Base-by-base conservation (phyloP, 2,888 invertebrate species). In the Synergus gifuensis region DNA sequence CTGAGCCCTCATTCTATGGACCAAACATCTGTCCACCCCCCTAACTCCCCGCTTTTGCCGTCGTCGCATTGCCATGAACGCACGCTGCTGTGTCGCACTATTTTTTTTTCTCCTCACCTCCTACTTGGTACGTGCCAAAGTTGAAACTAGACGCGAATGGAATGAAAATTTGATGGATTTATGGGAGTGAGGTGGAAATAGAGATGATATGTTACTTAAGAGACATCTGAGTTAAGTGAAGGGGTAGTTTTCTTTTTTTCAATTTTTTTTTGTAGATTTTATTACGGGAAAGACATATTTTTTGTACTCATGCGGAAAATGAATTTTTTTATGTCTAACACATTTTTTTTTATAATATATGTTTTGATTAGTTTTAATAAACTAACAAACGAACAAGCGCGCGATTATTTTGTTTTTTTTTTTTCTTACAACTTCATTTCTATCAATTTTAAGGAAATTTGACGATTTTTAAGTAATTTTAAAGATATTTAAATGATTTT, bases 21-120 rank as follows among this genome's bases (percentile, higher is more conserved):
- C 90, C 91, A 91, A 91, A 91, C 91, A 91, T 91, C 91, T 91
- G 91, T 87, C 87, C 84, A 79, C 83, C 85, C 87, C 88, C 85
- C 84, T 81, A 80, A 78, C 49, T 62, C 82, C 81, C 76, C 80
- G 76, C 80, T 76, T 79, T 80, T 78, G 67, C 78, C 77, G 81
- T 83, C 81, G 83, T 80, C 83, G 69, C 82, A 80, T 82, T 79
- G 80, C 79, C 79, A 81, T n/a, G 76, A 80, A 79, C 80, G 69
- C 80, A 79, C 81, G 84, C 81, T 81, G 81, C 79, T 82, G 79
- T 78, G 76, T 76, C 66, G 60, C 73, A 76, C 63, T 78, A 80
- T 62, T 80, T 76, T 66, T 79, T 66, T 79, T 80, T 82, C 54
- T 36, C 60, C 79, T 77, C 58, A 14, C 73, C 73, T 40, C 49